phyloP scores from a whole-genome alignment of 2,888 invertebrate species.

The Phymatocera aterrima region DNA sequence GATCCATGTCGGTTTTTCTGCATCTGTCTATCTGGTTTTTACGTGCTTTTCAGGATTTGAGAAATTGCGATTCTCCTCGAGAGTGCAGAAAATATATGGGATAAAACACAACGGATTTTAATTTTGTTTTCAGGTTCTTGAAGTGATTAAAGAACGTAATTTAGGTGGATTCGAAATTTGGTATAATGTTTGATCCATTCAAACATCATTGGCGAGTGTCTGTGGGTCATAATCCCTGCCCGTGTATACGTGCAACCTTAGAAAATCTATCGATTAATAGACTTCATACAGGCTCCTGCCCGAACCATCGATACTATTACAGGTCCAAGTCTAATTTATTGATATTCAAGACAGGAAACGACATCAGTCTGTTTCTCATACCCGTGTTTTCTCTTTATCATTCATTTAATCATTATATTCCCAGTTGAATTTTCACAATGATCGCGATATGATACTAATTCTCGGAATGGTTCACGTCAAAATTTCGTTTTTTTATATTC shows the following conservation, averaged over 20 bases:
- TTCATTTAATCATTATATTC: conserved; percentile 44
- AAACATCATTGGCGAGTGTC: neutral
- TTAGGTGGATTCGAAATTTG: neutral
- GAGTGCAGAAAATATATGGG: no score
- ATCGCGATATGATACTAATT: neutral
- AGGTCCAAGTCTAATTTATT: no score
- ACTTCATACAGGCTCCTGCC: neutral
- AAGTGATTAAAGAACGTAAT: neutral
- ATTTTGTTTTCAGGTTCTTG: no score
- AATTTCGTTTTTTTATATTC: neutral
- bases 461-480: no score
- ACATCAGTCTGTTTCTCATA: conserved; percentile 12
- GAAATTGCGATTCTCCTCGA: no score
- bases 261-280: conserved; percentile 16
- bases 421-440: neutral
- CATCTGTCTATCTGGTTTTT: conserved; percentile 47
- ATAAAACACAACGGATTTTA: no score
- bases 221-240: no score
- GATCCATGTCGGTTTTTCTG: conserved; percentile 52
- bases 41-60: neutral
- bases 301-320: conserved; percentile 9
- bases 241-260: neutral
- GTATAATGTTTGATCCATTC: conserved; percentile 2
- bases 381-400: conserved; percentile 39
- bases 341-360: neutral